A percentile compares a stretch with the other conserved stretches of the same genome.
phyloP scores from a whole-genome alignment of 2,113 vertebrate genomes.

The Eonycteris spelaea region DNA sequence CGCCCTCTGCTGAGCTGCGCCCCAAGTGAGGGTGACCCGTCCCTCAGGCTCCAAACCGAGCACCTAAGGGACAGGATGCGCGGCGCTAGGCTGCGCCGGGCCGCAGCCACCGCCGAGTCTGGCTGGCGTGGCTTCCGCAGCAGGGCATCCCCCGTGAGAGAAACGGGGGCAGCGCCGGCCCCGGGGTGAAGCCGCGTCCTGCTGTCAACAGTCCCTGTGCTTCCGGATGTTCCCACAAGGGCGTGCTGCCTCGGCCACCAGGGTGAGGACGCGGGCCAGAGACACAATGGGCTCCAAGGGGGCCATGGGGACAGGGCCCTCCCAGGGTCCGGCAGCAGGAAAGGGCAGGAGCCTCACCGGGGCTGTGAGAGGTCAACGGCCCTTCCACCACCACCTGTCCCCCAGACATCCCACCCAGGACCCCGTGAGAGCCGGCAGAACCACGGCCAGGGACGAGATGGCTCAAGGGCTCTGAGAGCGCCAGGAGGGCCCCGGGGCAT shows the following conservation, averaged over 20 bases:
- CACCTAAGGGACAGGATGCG: background rate
- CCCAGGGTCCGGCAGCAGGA: rapidly evolving
- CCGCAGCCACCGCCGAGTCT: rapidly evolving
- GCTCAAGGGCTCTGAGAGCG: background rate
- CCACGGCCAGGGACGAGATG: too few species aligned
- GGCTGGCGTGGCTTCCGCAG: rapidly evolving
- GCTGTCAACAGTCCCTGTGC: background rate
- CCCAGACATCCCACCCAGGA: background rate
- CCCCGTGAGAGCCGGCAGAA: background rate
- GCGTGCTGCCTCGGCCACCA: rapidly evolving
- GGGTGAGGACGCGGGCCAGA: background rate
- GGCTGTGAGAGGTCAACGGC: background rate
- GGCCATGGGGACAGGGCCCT: background rate
- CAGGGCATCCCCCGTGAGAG: background rate
- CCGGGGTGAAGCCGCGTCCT: rapidly evolving
- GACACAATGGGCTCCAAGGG: background rate
- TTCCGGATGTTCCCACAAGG: background rate
- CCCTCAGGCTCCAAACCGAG: background rate
- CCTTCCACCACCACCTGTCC: background rate
- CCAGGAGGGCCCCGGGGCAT: background rate
- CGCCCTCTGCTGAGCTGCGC: too few species aligned
- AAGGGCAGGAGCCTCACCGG: background rate
- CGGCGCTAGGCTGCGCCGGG: too few species aligned
- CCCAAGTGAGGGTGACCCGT: background rate
- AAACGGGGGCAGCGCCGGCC: too few species aligned